Evolutionary conservation across 2,888 invertebrate genomes (phyloP), one percentile per base, ranked within the genome.

Genomic region (Carterocephalus palaemon): DNA sequence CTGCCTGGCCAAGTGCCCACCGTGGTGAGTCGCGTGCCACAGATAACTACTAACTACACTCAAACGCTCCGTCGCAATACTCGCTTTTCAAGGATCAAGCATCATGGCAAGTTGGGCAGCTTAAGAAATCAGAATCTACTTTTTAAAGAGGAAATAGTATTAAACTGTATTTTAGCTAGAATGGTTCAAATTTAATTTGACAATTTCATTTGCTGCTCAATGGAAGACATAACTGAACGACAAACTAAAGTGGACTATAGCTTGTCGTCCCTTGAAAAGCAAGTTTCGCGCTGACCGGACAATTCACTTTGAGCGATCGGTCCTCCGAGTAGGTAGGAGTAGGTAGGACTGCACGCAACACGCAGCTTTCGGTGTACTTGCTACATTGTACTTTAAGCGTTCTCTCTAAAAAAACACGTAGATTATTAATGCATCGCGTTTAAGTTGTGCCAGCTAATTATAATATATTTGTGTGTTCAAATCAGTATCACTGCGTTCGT

Each of bases 1-100:
- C 91, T 96, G 80, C 95, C 96, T 84, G 95, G 96, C 83, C 96
- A 96, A 90, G 94, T 96, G 80, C 95, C 95, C 79, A 75, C 95
- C 75, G 95, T 96, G 92, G 96, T 96, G 89, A 93, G 96, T 91
- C 53, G 42, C 13, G 29, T 9, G 46, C 50, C 13, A 29, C n/a
- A n/a, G n/a, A 28, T 29, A 32, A 24, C 9, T 4, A 42, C 52
- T 49, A 48, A 52, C 39, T 42, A 26, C 20, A 7, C 20, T n/a
- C n/a, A n/a, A 16, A 28, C 28, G 28, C 28, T 28, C 15, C n/a
- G 4, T 15, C 10, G n/a, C 29, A n/a, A n/a, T n/a, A n/a, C n/a
- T n/a, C n/a, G n/a, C n/a, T n/a, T n/a, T n/a, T n/a, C n/a, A n/a
- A n/a, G n/a, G n/a, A n/a, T n/a, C n/a, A n/a, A n/a, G n/a, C n/a